A percentile compares a stretch with the other conserved stretches of the same genome.
Conservation (phyloP, 2,797 vertebrate species). For the Karalla daura region DNA sequence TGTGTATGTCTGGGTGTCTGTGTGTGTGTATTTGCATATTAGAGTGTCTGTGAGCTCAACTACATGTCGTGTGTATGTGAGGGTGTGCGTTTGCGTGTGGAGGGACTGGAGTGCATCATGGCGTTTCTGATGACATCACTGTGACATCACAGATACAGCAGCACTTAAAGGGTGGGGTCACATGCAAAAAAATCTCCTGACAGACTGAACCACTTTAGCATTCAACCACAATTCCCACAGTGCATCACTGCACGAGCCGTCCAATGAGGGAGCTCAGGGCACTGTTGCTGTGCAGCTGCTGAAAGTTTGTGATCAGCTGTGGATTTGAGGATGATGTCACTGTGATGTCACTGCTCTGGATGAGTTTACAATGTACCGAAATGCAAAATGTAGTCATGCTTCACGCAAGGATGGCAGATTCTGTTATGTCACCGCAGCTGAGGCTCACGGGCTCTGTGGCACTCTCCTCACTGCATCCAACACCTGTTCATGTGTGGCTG, state of each 20-base stretch:
- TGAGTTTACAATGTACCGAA: too few relatives aligned
- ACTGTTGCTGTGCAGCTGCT: constrained; percentile 46
- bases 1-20: constrained; percentile 12
- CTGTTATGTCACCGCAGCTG: background rate
- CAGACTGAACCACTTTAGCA: background rate
- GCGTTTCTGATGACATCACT: constrained; percentile 10
- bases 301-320: background rate
- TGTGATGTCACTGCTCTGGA: constrained; percentile 19
- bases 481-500: too few relatives aligned
- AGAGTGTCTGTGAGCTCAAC: constrained; percentile 1
- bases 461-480: too few relatives aligned
- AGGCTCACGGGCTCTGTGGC: constrained; percentile 15
- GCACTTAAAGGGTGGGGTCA: constrained; percentile 16
- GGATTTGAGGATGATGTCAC: background rate
- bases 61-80: constrained; percentile 13
- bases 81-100: constrained; percentile 9
- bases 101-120: background rate
- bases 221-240: constrained; percentile 23
- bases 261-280: constrained; percentile 45
- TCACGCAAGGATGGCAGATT: too few relatives aligned
- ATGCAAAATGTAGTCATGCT: too few relatives aligned
- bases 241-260: background rate
- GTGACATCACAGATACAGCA: constrained; percentile 16
- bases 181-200: background rate
- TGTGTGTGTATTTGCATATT: constrained; percentile 11